phyloP scores from a whole-genome alignment of 2,113 vertebrate species.

The Cavia aperea region DNA sequence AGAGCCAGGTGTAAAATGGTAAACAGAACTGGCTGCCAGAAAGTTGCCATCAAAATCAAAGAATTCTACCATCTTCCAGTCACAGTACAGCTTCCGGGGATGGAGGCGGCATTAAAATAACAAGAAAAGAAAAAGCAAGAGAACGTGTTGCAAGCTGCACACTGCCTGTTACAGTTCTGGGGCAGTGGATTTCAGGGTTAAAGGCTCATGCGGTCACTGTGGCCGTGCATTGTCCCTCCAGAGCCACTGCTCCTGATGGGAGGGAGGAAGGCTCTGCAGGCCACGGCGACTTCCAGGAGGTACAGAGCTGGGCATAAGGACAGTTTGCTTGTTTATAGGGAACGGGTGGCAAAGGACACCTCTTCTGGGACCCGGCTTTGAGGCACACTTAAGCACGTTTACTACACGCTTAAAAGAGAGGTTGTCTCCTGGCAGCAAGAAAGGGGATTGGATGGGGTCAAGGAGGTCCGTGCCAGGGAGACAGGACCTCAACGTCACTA shows the following conservation, averaged over 20 bases:
- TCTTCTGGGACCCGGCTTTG: neutral
- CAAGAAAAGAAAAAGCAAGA: neutral
- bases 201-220: neutral
- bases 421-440: neutral
- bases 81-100: constrained; percentile 40
- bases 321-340: neutral
- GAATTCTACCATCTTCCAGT: constrained; percentile 36
- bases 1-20: neutral
- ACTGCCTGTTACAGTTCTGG: neutral
- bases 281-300: neutral
- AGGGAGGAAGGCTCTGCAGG: neutral
- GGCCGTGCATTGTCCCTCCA: neutral
- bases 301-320: neutral
- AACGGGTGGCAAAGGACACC: neutral
- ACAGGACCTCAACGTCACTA: neutral
- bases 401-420: neutral
- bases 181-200: neutral
- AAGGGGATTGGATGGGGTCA: neutral
- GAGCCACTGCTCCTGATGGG: neutral
- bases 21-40: neutral
- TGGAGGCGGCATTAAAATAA: neutral
- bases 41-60: neutral
- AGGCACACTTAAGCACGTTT: neutral
- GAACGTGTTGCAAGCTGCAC: neutral
- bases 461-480: neutral